A percentile compares a stretch with the other conserved stretches of the same genome.
Conservation (phyloP, 2,113 vertebrate genomes). For the Neogale vison region DNA sequence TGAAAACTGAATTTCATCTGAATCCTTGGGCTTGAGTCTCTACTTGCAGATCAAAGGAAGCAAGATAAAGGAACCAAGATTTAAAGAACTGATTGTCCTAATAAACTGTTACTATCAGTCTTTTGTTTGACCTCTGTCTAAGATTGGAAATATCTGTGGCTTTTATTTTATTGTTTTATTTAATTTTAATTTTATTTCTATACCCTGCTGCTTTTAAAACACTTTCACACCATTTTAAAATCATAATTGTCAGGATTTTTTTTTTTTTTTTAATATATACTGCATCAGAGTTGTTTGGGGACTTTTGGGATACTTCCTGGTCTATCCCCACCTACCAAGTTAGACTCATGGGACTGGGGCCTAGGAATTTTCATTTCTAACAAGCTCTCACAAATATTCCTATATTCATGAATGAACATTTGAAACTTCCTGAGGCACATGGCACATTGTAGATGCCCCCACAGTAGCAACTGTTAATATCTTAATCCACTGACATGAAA, state of each 20-base stretch:
- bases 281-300: not conserved
- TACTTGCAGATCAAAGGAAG: not conserved
- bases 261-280: not conserved
- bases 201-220: not conserved
- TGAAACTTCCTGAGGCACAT: not conserved
- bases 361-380: not conserved
- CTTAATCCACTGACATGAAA: not conserved
- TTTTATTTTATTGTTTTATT: not conserved
- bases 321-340: not conserved
- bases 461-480: not conserved
- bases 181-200: not conserved
- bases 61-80: not conserved
- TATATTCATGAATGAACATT: not conserved
- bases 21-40: not conserved
- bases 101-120: not conserved
- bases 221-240: not conserved
- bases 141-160: not conserved
- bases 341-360: not conserved
- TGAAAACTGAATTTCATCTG: not conserved
- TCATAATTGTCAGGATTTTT: conserved; percentile 20
- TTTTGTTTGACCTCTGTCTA: not conserved
- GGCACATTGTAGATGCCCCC: not conserved
- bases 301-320: not conserved
- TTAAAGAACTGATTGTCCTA: not conserved
- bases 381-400: not conserved